These are phyloP conservation scores for Hydropsyche tenuis DNA, from an alignment of 1,140 invertebrate species.

Conservation along the genomic window DNA sequence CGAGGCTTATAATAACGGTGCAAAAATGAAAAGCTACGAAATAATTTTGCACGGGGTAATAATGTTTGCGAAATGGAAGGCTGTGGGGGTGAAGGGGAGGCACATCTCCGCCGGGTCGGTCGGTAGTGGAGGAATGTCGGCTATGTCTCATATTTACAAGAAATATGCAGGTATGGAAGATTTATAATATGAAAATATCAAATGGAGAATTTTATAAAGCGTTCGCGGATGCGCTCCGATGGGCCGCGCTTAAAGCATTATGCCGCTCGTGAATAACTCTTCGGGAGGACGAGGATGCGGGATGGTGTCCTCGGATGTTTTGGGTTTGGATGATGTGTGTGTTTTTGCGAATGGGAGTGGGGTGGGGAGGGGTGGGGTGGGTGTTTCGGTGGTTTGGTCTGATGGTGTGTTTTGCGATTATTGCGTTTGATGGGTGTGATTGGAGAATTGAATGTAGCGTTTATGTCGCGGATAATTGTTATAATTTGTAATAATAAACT, in stretches of 20 bases:
- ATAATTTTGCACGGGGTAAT: constrained; percentile 12
- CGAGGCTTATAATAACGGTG: neutral
- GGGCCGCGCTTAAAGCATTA: constrained; percentile 42
- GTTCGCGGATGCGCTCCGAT: constrained; percentile 42
- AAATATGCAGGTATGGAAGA: constrained; percentile 51
- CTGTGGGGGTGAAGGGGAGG: too few species aligned
- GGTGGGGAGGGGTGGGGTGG: neutral
- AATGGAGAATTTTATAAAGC: constrained; percentile 51
- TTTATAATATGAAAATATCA: constrained; percentile 52
- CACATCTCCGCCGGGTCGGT: neutral
- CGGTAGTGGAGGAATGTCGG: constrained; percentile 41
- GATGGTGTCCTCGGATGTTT: too few species aligned
- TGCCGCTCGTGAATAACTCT: constrained; percentile 29
- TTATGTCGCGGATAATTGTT: too few species aligned
- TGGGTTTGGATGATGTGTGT: too few species aligned
- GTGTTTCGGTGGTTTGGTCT: too few species aligned
- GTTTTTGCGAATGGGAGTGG: neutral
- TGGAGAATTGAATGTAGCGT: too few species aligned
- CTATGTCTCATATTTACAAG: constrained; percentile 51
- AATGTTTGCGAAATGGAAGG: constrained; percentile 29
- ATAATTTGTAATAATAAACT: too few species aligned
- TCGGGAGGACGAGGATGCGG: neutral
- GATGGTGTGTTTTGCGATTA: too few species aligned
- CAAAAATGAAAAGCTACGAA: constrained; percentile 1
- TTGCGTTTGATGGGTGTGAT: too few species aligned